Evolutionary conservation across 1,140 invertebrate genomes (phyloP).

Genomic region (Plectrocnemia conspersa): DNA sequence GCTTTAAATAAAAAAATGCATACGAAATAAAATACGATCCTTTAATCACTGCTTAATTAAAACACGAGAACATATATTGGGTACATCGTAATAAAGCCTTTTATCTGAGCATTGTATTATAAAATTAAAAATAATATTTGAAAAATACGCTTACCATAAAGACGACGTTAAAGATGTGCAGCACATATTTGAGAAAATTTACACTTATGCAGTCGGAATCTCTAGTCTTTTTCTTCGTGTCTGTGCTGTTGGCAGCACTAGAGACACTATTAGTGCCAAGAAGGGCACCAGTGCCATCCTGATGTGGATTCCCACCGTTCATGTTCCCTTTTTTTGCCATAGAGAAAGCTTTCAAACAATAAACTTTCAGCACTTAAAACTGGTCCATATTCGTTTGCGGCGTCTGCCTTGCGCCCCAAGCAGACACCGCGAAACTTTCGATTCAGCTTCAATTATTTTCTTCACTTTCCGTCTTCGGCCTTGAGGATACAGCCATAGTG

Average conservation of each 20-base stretch:
- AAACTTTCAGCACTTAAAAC: no score
- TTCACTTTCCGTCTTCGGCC: no score
- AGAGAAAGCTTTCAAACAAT: no score
- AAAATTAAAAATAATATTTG: conserved; percentile 5
- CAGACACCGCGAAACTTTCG: no score
- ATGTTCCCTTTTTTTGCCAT: conserved; percentile 17
- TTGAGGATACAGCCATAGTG: no score
- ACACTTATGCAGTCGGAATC: conserved; percentile 72
- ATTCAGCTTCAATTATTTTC: no score
- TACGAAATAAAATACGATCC: background rate
- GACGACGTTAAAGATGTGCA: conserved; percentile 75
- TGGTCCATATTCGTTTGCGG: no score
- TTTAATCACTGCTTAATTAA: background rate
- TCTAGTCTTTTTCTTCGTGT: conserved; percentile 45
- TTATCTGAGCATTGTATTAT: no score
- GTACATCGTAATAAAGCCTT: no score
- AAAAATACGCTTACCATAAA: conserved; percentile 62
- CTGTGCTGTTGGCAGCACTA: conserved; percentile 26
- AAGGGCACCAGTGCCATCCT: conserved; percentile 31
- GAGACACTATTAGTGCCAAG: conserved; percentile 28
- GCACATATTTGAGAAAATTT: conserved; percentile 71
- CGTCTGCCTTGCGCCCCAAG: no score
- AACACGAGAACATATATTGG: background rate
- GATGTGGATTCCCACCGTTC: conserved; percentile 26
- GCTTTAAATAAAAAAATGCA: no score